Conservation (phyloP, 92 coral and sea anemone species). For the Nematostella vectensis region DNA sequence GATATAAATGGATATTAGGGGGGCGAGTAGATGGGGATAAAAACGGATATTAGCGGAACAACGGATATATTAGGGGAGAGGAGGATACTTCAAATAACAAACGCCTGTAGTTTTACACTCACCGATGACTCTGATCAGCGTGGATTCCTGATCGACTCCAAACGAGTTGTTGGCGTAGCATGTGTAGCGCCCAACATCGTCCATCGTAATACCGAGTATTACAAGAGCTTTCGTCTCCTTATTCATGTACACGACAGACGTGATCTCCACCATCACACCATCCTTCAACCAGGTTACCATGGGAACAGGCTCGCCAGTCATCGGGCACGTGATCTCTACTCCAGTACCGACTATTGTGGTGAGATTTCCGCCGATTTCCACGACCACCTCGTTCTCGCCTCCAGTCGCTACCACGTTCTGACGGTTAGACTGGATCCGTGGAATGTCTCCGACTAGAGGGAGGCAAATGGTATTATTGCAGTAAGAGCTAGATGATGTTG, state of each 20-base stretch:
- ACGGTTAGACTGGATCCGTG: constrained; percentile 34
- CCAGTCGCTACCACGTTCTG: constrained; percentile 45
- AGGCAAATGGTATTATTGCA: too few species aligned
- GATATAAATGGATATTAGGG: too few species aligned
- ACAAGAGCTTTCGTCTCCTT: constrained; percentile 30
- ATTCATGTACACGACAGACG: constrained; percentile 12
- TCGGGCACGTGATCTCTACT: constrained; percentile 55
- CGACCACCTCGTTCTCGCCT: constrained; percentile 71
- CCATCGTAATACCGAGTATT: constrained; percentile 42
- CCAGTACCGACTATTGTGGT: constrained; percentile 81
- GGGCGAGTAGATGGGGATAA: too few species aligned
- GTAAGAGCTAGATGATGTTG: not conserved
- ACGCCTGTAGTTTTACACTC: too few species aligned
- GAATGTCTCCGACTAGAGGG: constrained; percentile 39
- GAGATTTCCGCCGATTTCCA: constrained; percentile 66
- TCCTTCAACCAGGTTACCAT: constrained; percentile 59
- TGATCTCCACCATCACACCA: constrained; percentile 26
- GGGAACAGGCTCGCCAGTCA: constrained; percentile 65
- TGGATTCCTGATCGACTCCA: constrained; percentile 52
- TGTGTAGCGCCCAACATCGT: constrained; percentile 64
- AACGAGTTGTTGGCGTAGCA: constrained; percentile 72
- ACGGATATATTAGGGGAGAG: too few species aligned
- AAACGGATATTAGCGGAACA: too few species aligned
- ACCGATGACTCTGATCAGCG: constrained; percentile 61
- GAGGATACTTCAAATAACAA: too few species aligned